Conservation (phyloP, 2,797 vertebrate species). For the Cossypha heuglini region DNA sequence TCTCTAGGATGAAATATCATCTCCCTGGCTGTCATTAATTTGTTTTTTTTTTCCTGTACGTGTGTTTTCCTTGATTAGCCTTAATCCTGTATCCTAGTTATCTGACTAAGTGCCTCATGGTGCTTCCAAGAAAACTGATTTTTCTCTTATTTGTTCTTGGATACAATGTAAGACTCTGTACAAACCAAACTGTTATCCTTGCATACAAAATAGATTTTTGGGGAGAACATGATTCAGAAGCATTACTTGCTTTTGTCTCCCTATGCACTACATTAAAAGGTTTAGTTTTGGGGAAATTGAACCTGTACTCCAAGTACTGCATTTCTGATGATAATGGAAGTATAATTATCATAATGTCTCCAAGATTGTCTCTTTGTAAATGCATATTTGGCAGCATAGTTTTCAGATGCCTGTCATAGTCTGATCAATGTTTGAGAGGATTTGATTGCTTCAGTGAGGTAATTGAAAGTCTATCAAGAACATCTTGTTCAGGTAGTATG, state of each 20-base stretch:
- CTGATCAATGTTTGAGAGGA: slow-evolving; percentile 1
- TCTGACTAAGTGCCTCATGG: not conserved
- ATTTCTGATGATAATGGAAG: not conserved
- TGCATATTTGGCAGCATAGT: not conserved
- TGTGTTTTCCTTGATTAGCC: not conserved
- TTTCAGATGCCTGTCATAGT: not conserved
- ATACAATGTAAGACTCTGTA: not conserved
- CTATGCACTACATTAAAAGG: not conserved
- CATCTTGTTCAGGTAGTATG: not conserved
- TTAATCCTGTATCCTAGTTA: not conserved
- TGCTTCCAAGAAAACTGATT: not conserved
- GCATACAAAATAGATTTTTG: not conserved
- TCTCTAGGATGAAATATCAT: not conserved
- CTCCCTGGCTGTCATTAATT: not conserved
- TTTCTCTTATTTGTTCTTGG: not conserved
- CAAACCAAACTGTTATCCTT: not conserved
- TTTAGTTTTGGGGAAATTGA: not conserved
- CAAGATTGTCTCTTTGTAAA: not conserved
- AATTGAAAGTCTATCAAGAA: not conserved
- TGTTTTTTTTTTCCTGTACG: not conserved
- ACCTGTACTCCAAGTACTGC: not conserved
- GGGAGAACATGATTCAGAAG: not conserved
- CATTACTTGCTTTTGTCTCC: not conserved
- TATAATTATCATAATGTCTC: not conserved
- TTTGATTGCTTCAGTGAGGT: not conserved